Evolutionary conservation across 2,888 invertebrate species (phyloP).

Genomic region (Ectemnius continuus): DNA sequence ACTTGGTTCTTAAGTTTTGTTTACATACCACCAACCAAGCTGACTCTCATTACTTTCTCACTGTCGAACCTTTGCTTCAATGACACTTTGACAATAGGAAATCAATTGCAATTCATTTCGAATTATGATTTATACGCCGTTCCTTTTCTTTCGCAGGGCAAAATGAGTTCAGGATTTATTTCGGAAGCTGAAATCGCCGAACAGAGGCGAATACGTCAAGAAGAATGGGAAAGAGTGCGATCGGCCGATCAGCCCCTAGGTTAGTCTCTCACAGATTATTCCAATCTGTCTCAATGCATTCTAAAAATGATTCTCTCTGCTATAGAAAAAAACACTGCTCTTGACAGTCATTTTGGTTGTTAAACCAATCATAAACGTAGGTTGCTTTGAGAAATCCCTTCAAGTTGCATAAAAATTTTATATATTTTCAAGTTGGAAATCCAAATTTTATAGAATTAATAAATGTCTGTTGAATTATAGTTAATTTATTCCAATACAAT

Average conservation of each 20-base stretch:
- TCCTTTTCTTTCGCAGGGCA: conserved; percentile 18
- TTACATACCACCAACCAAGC: neutral
- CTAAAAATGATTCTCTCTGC: no score
- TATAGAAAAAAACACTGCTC: no score
- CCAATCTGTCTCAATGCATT: neutral
- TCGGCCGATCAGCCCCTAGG: conserved; percentile 93
- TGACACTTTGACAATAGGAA: neutral
- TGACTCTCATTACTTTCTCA: neutral
- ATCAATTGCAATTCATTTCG: neutral
- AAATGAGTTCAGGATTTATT: conserved; percentile 95
- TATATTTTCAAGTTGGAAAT: no score
- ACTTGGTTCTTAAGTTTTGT: neutral
- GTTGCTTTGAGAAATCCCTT: no score
- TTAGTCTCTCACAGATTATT: conserved; percentile 75
- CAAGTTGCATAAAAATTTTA: no score
- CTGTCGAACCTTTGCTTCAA: neutral
- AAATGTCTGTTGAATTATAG: no score
- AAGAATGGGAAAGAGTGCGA: conserved; percentile 98
- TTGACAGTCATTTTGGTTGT: no score
- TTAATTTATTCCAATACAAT: neutral
- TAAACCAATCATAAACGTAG: no score
- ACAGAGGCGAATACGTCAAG: conserved; percentile 88
- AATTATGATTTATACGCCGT: no score
- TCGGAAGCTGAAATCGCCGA: conserved; percentile 92
- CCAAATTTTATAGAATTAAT: no score